A percentile compares a stretch with the other conserved stretches of the same genome.
Evolutionary conservation across 1,140 invertebrate genomes (phyloP).

Genomic region (Nomia melanderi): DNA sequence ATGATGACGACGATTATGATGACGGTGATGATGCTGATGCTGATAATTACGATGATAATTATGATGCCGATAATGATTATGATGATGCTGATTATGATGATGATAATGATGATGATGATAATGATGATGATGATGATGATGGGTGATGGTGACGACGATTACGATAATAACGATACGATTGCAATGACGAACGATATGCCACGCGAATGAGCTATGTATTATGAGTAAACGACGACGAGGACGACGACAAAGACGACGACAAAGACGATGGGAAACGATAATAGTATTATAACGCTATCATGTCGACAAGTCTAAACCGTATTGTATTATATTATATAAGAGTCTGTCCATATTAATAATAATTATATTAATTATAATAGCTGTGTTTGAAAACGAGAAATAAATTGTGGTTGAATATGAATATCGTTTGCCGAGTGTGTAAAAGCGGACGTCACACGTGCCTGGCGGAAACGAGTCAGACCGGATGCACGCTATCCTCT

Average conservation of each 20-base stretch:
- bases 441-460: conserved; percentile 6
- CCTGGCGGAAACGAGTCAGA: background rate
- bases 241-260: conserved; percentile 46
- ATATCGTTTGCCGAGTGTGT: conserved; percentile 38
- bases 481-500: background rate
- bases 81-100: conserved; percentile 43
- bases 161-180: conserved; percentile 50
- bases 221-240: conserved; percentile 65
- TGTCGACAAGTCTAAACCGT: conserved; percentile 81
- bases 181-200: conserved; percentile 60
- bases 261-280: conserved; percentile 77
- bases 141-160: conserved; percentile 64
- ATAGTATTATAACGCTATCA: conserved; percentile 81
- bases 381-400: conserved; percentile 82
- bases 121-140: conserved; percentile 44
- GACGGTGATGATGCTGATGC: conserved; percentile 51
- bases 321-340: conserved; percentile 82
- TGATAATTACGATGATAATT: too few relatives aligned
- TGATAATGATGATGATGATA: conserved; percentile 46
- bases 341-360: conserved; percentile 82
- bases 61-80: too few relatives aligned
- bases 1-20: conserved; percentile 67
- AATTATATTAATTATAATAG: conserved; percentile 81
- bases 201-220: conserved; percentile 64
- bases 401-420: conserved; percentile 82